A percentile compares a stretch with the other conserved stretches of the same genome.
Evolutionary conservation across 2,113 vertebrate species (phyloP).

Genomic region (Chaetorhynchus papuensis): DNA sequence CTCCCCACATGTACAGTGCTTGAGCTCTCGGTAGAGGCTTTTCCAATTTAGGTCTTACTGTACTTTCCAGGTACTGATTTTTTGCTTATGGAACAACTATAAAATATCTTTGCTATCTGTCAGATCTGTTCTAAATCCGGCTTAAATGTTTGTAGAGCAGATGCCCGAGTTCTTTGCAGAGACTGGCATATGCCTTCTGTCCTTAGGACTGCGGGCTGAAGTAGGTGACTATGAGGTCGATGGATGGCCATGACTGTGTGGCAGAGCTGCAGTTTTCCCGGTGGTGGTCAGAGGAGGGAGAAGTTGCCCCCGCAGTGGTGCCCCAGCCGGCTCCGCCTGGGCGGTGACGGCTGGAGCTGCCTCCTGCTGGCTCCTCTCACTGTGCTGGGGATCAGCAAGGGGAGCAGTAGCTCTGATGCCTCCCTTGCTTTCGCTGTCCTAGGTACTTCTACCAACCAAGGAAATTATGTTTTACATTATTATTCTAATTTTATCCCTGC

Average conservation of each 20-base stretch:
- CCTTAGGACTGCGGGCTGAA: not conserved
- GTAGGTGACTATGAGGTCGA: not conserved
- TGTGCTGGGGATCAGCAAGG: not conserved
- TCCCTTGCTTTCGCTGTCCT: not conserved
- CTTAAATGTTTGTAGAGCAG: not conserved
- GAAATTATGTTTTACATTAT: not conserved
- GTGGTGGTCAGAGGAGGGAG: not conserved
- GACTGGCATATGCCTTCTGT: not conserved
- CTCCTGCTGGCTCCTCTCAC: not conserved
- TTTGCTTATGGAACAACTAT: not conserved
- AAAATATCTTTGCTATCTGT: not conserved
- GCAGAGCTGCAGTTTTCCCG: not conserved
- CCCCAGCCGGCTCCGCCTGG: accelerated
- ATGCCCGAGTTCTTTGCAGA: not conserved
- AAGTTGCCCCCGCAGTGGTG: not conserved
- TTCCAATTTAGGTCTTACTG: not conserved
- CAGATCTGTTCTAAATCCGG: not conserved
- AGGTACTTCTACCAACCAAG: not conserved
- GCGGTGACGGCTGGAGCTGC: not conserved
- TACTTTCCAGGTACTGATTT: not conserved
- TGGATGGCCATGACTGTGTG: not conserved
- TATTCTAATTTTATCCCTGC: not conserved
- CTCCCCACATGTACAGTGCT: accelerated
- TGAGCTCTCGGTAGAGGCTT: not conserved
- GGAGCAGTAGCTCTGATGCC: accelerated